Percentiles rank a stretch among this genome's conserved stretches.
These are phyloP conservation scores for Perizoma flavofasciatum DNA, from an alignment of 2,888 invertebrate genomes.

Conservation along the genomic window DNA sequence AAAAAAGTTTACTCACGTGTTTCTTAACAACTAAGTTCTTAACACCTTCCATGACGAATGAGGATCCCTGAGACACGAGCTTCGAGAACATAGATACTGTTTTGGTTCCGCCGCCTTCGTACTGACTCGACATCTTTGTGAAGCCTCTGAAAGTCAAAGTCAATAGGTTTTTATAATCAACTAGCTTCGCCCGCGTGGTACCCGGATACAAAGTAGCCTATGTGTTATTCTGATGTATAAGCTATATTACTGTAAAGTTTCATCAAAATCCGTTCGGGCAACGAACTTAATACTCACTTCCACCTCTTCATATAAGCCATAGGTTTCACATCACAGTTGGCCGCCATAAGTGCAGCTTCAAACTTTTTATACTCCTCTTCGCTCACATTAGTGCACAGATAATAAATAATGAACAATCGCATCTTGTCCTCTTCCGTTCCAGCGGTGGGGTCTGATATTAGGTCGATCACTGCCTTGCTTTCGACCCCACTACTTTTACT, in stretches of 20 bases:
- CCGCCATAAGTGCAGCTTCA: constrained; percentile 89
- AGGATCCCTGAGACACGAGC: constrained; percentile 97
- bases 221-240: too few relatives aligned
- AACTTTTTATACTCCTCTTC: constrained; percentile 94
- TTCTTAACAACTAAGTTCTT: constrained; percentile 99
- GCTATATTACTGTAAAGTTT: too few relatives aligned
- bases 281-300: constrained; percentile 85
- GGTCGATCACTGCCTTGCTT: constrained; percentile 94
- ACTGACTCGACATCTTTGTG: constrained; percentile 91
- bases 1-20: constrained; percentile 87
- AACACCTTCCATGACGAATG: constrained; percentile 99
- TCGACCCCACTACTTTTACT: constrained; percentile 88
- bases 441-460: constrained; percentile 93
- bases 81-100: constrained; percentile 99
- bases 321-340: constrained; percentile 93
- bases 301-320: constrained; percentile 96
- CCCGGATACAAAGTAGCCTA: too few relatives aligned
- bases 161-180: too few relatives aligned
- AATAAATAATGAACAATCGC: constrained; percentile 95
- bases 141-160: constrained; percentile 83
- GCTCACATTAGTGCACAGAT: constrained; percentile 92
- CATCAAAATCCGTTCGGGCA: too few relatives aligned
- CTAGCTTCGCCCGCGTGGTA: too few relatives aligned
- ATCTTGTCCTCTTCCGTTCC: constrained; percentile 96
- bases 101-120: constrained; percentile 96